Evolutionary conservation across 2,888 invertebrate genomes (phyloP).

Genomic region (Drosophila mercatorum): DNA sequence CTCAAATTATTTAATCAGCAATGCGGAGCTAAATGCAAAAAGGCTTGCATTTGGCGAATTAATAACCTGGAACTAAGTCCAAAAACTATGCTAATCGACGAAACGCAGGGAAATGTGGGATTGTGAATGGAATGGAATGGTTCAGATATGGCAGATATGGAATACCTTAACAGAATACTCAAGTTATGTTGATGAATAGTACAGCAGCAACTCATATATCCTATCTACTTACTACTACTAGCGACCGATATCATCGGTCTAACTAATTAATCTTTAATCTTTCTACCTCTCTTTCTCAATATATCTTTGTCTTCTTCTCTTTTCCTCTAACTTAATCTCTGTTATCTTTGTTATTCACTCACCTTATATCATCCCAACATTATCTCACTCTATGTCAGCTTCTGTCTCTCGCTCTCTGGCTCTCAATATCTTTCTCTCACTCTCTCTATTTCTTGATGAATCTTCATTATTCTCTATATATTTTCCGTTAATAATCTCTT

Average conservation of each 20-base stretch:
- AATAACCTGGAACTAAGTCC: constrained; percentile 8
- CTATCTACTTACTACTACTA: no score
- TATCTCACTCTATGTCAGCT: neutral
- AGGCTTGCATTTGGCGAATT: constrained; percentile 6
- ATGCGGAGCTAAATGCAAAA: constrained; percentile 44
- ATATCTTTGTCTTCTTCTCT: neutral
- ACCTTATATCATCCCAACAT: no score
- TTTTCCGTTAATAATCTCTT: neutral
- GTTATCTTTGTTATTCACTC: no score
- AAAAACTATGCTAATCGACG: constrained; percentile 8
- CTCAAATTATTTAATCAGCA: constrained; percentile 47
- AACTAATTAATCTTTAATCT: no score
- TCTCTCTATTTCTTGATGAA: neutral
- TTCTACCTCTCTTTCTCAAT: no score
- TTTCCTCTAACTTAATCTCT: no score
- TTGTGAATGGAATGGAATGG: neutral
- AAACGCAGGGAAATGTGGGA: neutral
- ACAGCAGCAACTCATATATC: neutral
- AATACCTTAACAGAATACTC: neutral
- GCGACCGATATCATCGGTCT: no score
- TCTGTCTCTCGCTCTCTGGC: neutral
- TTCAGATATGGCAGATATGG: neutral
- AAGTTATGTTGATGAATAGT: no score
- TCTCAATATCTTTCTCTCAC: neutral
- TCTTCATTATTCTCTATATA: neutral